Evolutionary conservation across 2,888 invertebrate species (phyloP).

Genomic region (Amiota communis): DNA sequence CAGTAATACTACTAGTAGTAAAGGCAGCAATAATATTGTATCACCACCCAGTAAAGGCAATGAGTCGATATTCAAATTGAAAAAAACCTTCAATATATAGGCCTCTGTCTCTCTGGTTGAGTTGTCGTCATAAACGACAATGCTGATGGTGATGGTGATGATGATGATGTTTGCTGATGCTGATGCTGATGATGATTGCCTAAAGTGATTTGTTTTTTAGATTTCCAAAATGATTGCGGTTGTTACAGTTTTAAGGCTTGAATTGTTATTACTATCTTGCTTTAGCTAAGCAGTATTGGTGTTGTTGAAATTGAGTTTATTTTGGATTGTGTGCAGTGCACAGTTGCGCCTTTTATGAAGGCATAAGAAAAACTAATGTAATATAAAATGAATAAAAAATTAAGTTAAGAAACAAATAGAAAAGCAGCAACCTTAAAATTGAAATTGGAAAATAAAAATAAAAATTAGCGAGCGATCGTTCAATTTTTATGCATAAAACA

Average conservation of each 20-base stretch:
- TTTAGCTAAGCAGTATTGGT: neutral
- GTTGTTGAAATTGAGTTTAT: neutral
- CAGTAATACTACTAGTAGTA: neutral
- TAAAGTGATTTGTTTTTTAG: conserved; percentile 65
- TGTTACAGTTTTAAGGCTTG: conserved; percentile 38
- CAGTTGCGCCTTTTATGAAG: neutral
- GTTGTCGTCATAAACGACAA: conserved; percentile 6
- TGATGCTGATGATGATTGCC: conserved; percentile 46
- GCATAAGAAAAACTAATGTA: conserved; percentile 33
- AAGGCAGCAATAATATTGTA: neutral
- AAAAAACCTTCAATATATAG: neutral
- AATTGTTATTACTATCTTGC: conserved; percentile 32
- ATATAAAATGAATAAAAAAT: conserved; percentile 17
- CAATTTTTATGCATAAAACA: conserved; percentile 46
- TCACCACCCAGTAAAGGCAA: neutral
- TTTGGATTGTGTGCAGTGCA: no score
- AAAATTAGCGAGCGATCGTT: conserved; percentile 56
- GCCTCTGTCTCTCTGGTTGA: conserved; percentile 10
- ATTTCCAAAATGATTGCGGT: conserved; percentile 61
- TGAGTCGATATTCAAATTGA: conserved; percentile 1
- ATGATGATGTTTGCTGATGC: neutral
- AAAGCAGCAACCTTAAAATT: conserved; percentile 26
- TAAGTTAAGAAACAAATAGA: conserved; percentile 44
- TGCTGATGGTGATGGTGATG: conserved; percentile 32
- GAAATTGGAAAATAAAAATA: conserved; percentile 22